phyloP scores from a whole-genome alignment of 2,888 invertebrate genomes.

The Scotopteryx bipunctaria region DNA sequence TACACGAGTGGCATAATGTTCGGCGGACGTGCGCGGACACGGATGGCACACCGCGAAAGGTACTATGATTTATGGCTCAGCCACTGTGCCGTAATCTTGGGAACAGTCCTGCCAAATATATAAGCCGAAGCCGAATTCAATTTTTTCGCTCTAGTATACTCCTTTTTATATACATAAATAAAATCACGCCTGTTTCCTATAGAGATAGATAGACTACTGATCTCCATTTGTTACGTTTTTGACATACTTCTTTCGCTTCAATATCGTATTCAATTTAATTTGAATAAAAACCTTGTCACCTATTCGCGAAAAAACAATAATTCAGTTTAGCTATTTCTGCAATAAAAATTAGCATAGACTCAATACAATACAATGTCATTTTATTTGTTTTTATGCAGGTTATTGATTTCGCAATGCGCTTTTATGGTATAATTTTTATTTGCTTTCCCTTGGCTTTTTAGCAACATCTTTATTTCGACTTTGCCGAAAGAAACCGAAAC shows the following conservation, averaged over 20 bases:
- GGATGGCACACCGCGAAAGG: conserved; percentile 58
- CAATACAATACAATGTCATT: neutral
- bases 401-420: no score
- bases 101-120: conserved; percentile 7
- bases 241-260: no score
- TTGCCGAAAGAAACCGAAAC: conserved; percentile 5
- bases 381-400: neutral
- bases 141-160: neutral
- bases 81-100: conserved; percentile 29
- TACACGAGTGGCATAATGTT: conserved; percentile 35
- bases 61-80: conserved; percentile 60
- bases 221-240: no score
- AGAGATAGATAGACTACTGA: no score
- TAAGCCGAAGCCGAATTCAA: neutral
- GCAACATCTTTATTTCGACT: no score
- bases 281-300: neutral
- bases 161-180: no score
- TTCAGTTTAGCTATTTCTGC: neutral
- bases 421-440: no score
- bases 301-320: neutral
- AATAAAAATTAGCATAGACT: neutral
- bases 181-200: no score
- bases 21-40: conserved; percentile 50
- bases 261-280: neutral
- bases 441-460: no score